phyloP scores from a whole-genome alignment of 2,797 vertebrate species.

The Microhierax caerulescens region DNA sequence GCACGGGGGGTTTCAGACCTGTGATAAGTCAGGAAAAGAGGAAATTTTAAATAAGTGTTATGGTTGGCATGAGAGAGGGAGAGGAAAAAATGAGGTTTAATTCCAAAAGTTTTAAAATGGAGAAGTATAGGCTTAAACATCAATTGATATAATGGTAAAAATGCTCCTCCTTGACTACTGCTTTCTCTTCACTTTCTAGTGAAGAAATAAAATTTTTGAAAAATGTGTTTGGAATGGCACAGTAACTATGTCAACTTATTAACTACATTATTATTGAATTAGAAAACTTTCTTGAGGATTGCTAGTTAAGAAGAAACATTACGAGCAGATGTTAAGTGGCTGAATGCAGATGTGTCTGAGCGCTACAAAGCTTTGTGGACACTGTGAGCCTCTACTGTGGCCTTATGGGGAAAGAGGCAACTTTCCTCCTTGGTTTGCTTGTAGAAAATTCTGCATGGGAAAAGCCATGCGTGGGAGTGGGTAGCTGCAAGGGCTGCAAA shows the following conservation, averaged over 20 bases:
- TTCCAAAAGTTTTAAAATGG: slow-evolving; percentile 13
- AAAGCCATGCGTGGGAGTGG: fast-evolving
- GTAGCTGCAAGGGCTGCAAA: neutral
- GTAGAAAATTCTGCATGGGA: neutral
- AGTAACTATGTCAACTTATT: neutral
- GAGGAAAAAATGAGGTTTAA: slow-evolving; percentile 28
- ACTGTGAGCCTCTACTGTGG: neutral
- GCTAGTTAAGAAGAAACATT: neutral
- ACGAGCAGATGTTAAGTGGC: neutral
- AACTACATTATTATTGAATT: neutral
- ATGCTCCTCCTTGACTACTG: neutral
- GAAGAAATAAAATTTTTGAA: neutral
- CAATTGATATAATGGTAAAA: neutral
- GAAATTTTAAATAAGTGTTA: slow-evolving; percentile 45
- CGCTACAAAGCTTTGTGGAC: neutral
- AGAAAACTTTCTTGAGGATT: neutral
- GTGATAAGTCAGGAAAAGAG: slow-evolving; percentile 16
- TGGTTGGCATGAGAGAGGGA: slow-evolving; percentile 25
- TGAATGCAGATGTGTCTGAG: neutral
- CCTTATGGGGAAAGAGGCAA: neutral
- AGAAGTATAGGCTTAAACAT: neutral
- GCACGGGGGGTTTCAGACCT: neutral
- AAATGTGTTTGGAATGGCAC: neutral
- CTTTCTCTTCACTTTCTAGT: slow-evolving; percentile 31
- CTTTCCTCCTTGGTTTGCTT: neutral